Evolutionary conservation across 2,797 vertebrate species (phyloP).

Genomic region (Hozukius guyotensis): DNA sequence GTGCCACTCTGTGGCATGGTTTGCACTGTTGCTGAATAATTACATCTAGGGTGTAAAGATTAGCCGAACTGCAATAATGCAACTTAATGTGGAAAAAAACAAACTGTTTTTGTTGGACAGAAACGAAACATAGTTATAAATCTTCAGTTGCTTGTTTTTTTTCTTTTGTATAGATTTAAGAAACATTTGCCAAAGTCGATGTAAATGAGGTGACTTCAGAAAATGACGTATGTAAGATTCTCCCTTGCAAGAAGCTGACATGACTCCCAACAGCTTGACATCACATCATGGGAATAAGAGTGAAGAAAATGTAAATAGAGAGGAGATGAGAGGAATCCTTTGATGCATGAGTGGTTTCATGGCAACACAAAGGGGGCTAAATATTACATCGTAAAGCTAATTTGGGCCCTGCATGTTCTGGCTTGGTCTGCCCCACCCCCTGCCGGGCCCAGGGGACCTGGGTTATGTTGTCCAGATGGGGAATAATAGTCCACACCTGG

Average conservation of each 20-base stretch:
- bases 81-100: neutral
- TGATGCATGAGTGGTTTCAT: slow-evolving; percentile 61
- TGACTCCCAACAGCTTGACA: neutral
- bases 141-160: neutral
- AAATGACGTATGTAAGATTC: slow-evolving; percentile 3
- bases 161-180: neutral
- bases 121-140: neutral
- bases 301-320: neutral
- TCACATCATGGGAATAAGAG: slow-evolving; percentile 8
- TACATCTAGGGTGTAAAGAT: neutral
- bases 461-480: slow-evolving; percentile 80
- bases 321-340: slow-evolving; percentile 45
- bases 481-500: slow-evolving; percentile 79
- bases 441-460: slow-evolving; percentile 48
- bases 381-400: slow-evolving; percentile 63
- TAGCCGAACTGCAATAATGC: neutral
- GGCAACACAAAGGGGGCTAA: slow-evolving; percentile 43
- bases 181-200: neutral
- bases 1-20: neutral
- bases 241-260: neutral
- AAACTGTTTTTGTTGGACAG: neutral
- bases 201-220: slow-evolving; percentile 6
- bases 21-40: neutral
- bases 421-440: slow-evolving; percentile 44
- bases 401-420: slow-evolving; percentile 61